These are phyloP conservation scores for Acridotheres tristis DNA, from an alignment of 2,797 vertebrate genomes.

Conservation along the genomic window DNA sequence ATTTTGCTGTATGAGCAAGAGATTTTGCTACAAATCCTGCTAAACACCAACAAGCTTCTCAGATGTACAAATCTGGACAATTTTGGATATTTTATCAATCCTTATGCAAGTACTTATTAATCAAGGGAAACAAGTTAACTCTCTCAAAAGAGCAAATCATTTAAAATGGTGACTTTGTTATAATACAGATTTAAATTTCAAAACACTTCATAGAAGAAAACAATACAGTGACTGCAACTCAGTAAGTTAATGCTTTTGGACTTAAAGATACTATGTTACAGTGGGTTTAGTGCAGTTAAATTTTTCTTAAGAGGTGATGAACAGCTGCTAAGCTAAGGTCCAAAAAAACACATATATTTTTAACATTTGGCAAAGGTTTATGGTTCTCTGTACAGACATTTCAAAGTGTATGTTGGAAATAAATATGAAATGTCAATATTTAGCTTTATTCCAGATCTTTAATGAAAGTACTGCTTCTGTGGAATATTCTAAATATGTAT, in stretches of 20 bases:
- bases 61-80: background rate
- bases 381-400: slow-evolving; percentile 6
- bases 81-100: background rate
- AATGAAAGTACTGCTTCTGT: slow-evolving; percentile 32
- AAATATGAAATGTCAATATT: slow-evolving; percentile 57
- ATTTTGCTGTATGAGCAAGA: background rate
- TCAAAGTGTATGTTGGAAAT: slow-evolving; percentile 40
- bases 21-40: background rate
- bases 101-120: background rate
- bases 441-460: slow-evolving; percentile 40
- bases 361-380: slow-evolving; percentile 55
- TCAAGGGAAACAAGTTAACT: background rate
- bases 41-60: background rate
- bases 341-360: slow-evolving; percentile 18
- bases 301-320: slow-evolving; percentile 43
- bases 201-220: background rate
- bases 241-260: background rate
- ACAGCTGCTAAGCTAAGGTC: slow-evolving; percentile 32
- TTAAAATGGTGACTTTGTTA: background rate
- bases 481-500: background rate
- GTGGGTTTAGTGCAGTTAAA: background rate
- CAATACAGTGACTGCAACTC: background rate
- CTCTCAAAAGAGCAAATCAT: background rate
- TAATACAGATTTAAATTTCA: background rate
- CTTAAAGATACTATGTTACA: background rate